These are phyloP conservation scores for Acrocera orbiculus DNA, from an alignment of 2,888 invertebrate species.

Conservation along the genomic window DNA sequence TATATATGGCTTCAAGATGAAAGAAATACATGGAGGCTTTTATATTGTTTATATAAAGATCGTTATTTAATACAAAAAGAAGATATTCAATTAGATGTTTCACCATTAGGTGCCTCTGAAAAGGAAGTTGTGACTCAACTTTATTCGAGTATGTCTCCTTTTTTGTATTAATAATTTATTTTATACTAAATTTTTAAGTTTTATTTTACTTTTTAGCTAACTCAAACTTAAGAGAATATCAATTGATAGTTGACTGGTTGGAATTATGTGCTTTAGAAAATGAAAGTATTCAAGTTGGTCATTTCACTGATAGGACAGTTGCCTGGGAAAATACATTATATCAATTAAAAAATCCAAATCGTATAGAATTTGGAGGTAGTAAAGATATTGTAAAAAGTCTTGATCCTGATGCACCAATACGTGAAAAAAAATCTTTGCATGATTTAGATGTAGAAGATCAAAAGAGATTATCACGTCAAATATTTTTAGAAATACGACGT, in stretches of 20 bases:
- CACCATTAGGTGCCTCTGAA: slow-evolving; percentile 34
- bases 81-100: slow-evolving; percentile 27
- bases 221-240: slow-evolving; percentile 46
- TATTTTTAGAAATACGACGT: slow-evolving; percentile 60
- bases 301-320: slow-evolving; percentile 65
- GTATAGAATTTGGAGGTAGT: slow-evolving; percentile 39
- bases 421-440: slow-evolving; percentile 62
- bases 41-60: slow-evolving; percentile 68
- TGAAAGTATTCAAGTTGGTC: slow-evolving; percentile 36
- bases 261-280: slow-evolving; percentile 59
- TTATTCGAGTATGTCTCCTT: slow-evolving; percentile 27
- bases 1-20: slow-evolving; percentile 56
- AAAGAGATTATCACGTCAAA: slow-evolving; percentile 34
- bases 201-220: slow-evolving; percentile 30
- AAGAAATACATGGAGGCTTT: slow-evolving; percentile 72
- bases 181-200: neutral
- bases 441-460: slow-evolving; percentile 78
- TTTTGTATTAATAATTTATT: slow-evolving; percentile 24
- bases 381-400: slow-evolving; percentile 46
- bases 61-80: slow-evolving; percentile 37
- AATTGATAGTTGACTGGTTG: slow-evolving; percentile 83
- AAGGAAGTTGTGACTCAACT: slow-evolving; percentile 31
- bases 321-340: slow-evolving; percentile 88
- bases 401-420: slow-evolving; percentile 79
- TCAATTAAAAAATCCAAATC: slow-evolving; percentile 40